Evolutionary conservation across 2,888 invertebrate species (phyloP).

Genomic region (Orthonychiurus folsomi): DNA sequence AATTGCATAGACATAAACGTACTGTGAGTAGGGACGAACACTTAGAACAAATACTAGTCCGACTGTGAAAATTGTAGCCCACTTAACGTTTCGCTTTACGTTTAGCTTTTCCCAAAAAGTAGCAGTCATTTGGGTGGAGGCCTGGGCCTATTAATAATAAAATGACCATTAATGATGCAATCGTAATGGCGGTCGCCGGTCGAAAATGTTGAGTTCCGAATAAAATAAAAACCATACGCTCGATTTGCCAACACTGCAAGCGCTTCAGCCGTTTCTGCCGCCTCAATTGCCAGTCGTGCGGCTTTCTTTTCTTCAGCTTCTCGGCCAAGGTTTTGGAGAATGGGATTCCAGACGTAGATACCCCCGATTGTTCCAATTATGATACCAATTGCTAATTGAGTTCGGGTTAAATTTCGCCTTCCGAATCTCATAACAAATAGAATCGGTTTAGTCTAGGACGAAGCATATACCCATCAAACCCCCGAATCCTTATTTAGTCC

Average conservation of each 20-base stretch:
- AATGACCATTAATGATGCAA: no score
- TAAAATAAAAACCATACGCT: no score
- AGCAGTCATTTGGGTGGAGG: no score
- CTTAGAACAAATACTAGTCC: background rate
- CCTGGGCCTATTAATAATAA: no score
- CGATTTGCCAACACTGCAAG: background rate
- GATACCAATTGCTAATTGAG: constrained; percentile 46
- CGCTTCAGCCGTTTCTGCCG: background rate
- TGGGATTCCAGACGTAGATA: constrained; percentile 51
- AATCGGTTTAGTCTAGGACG: no score
- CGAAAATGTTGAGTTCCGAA: no score
- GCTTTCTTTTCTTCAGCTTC: background rate
- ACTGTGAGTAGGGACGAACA: background rate
- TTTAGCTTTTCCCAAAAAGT: background rate
- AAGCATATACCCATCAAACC: no score
- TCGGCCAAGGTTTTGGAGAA: constrained; percentile 41
- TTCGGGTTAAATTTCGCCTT: constrained; percentile 45
- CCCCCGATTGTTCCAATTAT: constrained; percentile 48
- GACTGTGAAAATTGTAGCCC: background rate
- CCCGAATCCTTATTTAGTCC: no score
- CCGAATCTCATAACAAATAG: constrained; percentile 38
- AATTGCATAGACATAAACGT: no score
- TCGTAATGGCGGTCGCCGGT: no score
- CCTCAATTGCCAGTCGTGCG: background rate
- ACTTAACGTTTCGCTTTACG: background rate